These are phyloP conservation scores for Gymnothorax javanicus DNA, from an alignment of 2,797 vertebrate species.

Conservation along the genomic window DNA sequence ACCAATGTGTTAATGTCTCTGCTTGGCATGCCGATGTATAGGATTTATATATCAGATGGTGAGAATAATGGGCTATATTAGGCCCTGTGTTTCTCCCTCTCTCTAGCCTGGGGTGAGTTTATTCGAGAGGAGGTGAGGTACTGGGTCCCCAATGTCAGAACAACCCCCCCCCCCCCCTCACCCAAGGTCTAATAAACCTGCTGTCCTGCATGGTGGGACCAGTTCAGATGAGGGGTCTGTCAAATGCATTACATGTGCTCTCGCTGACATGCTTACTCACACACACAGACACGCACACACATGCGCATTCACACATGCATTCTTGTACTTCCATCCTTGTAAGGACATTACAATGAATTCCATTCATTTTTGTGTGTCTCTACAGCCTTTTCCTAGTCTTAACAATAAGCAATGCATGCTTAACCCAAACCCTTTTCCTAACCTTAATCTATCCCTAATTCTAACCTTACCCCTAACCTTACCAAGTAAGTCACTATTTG, in stretches of 20 bases:
- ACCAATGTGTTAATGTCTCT: not conserved
- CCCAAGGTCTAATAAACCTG: constrained; percentile 35
- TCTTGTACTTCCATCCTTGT: too few species aligned
- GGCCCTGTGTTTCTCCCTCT: constrained; percentile 59
- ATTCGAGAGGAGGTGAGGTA: constrained; percentile 65
- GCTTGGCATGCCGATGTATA: not conserved
- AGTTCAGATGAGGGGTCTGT: too few species aligned
- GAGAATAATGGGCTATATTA: constrained; percentile 64
- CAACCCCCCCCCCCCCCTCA: constrained; percentile 55
- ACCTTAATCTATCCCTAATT: too few species aligned
- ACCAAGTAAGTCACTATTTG: too few species aligned
- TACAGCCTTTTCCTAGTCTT: too few species aligned
- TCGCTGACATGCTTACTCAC: not conserved
- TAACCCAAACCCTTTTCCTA: too few species aligned
- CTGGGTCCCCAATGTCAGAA: constrained; percentile 63
- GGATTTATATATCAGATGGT: constrained; percentile 51
- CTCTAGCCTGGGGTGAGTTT: constrained; percentile 65
- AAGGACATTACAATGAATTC: too few species aligned
- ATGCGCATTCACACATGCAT: not conserved
- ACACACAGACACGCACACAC: not conserved
- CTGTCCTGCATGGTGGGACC: too few species aligned
- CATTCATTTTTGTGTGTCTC: too few species aligned
- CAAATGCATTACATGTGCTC: not conserved
- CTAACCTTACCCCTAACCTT: too few species aligned
- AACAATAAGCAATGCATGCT: too few species aligned